Conservation (phyloP, 2,888 invertebrate species). For the Ormia ochracea region DNA sequence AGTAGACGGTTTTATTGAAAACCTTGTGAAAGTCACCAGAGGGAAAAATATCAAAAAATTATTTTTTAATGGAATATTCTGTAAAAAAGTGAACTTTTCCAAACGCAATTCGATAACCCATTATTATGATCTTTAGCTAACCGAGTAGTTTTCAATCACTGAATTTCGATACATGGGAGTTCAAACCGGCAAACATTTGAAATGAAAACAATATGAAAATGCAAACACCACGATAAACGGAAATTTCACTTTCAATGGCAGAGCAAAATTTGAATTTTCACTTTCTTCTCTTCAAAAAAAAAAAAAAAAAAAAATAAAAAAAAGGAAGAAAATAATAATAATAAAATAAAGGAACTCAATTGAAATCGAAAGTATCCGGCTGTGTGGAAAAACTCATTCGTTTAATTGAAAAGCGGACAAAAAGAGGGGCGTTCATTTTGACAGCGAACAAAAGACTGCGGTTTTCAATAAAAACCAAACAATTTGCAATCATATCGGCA, state of each 20-base stretch:
- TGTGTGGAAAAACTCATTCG: conserved; percentile 1
- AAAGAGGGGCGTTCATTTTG: conserved; percentile 43
- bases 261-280: conserved; percentile 56
- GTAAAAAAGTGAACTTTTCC: neutral
- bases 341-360: conserved; percentile 4
- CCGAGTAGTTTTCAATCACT: neutral
- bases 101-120: conserved; percentile 28
- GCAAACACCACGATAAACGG: neutral
- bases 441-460: conserved; percentile 34
- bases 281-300: conserved; percentile 10
- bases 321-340: conserved; percentile 23
- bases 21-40: too few relatives aligned
- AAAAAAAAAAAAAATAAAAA: conserved; percentile 8
- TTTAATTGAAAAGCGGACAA: neutral
- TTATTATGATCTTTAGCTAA: conserved; percentile 9
- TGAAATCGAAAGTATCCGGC: conserved; percentile 54
- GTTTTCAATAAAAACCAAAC: conserved; percentile 57
- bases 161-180: conserved; percentile 17
- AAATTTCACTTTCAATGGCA: conserved; percentile 39
- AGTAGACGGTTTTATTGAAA: too few relatives aligned
- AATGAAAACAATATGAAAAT: neutral
- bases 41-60: neutral
- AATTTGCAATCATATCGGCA: conserved; percentile 40
- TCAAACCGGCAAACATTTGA: neutral
- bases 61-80: neutral